Conservation (phyloP, 2,888 invertebrate species). For the Bugulina stolonifera region DNA sequence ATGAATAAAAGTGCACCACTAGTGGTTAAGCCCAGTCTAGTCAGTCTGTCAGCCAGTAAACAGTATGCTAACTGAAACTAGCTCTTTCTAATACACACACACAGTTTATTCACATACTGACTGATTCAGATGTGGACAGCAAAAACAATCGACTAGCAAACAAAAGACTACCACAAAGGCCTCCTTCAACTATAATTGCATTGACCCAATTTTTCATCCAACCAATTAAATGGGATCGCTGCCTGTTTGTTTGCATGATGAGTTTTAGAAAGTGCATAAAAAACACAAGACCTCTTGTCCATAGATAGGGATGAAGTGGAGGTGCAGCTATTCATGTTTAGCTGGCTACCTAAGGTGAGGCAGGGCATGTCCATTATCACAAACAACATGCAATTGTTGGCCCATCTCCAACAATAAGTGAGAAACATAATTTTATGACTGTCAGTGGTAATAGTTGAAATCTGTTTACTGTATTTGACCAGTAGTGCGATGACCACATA, state of each 20-base stretch:
- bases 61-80: no score
- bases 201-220: constrained; percentile 14
- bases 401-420: neutral
- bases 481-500: no score
- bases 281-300: constrained; percentile 15
- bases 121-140: neutral
- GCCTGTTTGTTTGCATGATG: constrained; percentile 17
- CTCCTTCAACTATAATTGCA: constrained; percentile 17
- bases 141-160: constrained; percentile 11
- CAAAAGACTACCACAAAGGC: constrained; percentile 23
- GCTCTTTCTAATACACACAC: no score
- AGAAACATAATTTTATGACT: no score
- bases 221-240: constrained; percentile 8
- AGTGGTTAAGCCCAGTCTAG: no score
- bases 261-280: constrained; percentile 23
- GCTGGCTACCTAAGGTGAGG: neutral
- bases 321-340: neutral
- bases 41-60: no score
- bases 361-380: neutral
- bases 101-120: no score
- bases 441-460: no score
- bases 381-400: neutral
- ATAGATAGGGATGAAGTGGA: neutral
- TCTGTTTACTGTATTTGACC: no score
- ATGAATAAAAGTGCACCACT: no score